Base-by-base conservation (phyloP, 1,140 invertebrate genomes). In the Dreissena rostriformis region DNA sequence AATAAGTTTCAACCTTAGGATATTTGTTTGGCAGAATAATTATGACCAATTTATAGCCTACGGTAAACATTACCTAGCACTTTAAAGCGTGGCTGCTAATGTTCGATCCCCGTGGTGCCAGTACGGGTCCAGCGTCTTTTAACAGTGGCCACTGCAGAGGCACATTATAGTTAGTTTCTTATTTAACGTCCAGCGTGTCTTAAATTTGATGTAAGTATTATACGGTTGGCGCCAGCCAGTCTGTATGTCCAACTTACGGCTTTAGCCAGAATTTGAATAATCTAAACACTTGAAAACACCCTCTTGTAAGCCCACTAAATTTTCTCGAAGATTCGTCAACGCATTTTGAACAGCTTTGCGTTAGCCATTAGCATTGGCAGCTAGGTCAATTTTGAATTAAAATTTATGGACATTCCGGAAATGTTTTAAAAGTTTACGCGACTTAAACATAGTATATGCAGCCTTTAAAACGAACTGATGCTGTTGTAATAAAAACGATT, bases 121-220 rank as follows among this genome's bases (percentile, higher is more conserved):
- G 2, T 5, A 39, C 39, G 39, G 39, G 39, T 39, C 39, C 39
- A 39, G 39, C 39, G 39, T 39, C 39, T 39, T 2, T 39, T 5
- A 2, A 39, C 39, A 39, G 39, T 49, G 75, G 7, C 53, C 28
- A 17, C 66, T 49, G 67, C 66, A 65, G 67, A 77, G 67, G 57
- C n/a, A 10, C 66, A 24, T 24, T 71, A 57, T 53, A 22, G 65
- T 79, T 79, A 79, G 70, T 79, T 79, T 79, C 66, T 79, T 79
- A 79, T 71, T 79, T 79, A 79, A 79, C 66, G 77, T 52, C 68
- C 12, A 49, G 49, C 39, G 8, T 29, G 63, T 26, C 28, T 12
- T 68, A 51, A 19, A 17, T 26, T 28, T 79, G 65, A 79, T 79
- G 77, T 71, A 70, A 70, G 77, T 52, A 53, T 66, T 49, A 28